These are phyloP conservation scores for Heliconius ismenius DNA, from an alignment of 2,888 invertebrate genomes.

Conservation along the genomic window DNA sequence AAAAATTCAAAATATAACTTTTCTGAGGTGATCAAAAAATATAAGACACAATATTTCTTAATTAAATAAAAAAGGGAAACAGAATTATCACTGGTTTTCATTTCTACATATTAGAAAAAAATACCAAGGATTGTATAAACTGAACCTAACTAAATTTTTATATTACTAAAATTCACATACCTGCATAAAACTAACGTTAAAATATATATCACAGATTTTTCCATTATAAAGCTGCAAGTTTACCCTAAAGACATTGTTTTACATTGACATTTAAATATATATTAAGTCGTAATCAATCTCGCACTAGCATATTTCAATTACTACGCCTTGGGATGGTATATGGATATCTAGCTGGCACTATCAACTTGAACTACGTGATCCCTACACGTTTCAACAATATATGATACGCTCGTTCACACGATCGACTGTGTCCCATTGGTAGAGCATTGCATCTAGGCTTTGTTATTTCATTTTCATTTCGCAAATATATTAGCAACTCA, in stretches of 20 bases:
- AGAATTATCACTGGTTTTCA: background rate
- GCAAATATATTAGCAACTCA: background rate
- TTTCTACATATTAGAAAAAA: background rate
- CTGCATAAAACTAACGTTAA: slow-evolving; percentile 48
- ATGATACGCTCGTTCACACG: slow-evolving; percentile 35
- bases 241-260: background rate
- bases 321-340: slow-evolving; percentile 19
- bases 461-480: background rate
- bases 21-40: too few species aligned
- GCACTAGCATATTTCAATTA: slow-evolving; percentile 11
- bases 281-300: background rate
- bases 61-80: background rate
- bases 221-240: slow-evolving; percentile 30
- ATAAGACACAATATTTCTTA: background rate
- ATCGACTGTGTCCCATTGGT: background rate
- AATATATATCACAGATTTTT: slow-evolving; percentile 37
- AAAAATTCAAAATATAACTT: too few species aligned
- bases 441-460: slow-evolving; percentile 4
- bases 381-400: slow-evolving; percentile 44
- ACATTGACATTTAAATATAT: slow-evolving; percentile 1
- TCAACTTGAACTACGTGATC: slow-evolving; percentile 68
- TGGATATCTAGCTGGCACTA: slow-evolving; percentile 44
- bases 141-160: too few species aligned
- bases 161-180: slow-evolving; percentile 15
- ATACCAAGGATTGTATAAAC: background rate